These are phyloP conservation scores for Pimephales promelas DNA, from an alignment of 2,113 vertebrate species.

Conservation along the genomic window DNA sequence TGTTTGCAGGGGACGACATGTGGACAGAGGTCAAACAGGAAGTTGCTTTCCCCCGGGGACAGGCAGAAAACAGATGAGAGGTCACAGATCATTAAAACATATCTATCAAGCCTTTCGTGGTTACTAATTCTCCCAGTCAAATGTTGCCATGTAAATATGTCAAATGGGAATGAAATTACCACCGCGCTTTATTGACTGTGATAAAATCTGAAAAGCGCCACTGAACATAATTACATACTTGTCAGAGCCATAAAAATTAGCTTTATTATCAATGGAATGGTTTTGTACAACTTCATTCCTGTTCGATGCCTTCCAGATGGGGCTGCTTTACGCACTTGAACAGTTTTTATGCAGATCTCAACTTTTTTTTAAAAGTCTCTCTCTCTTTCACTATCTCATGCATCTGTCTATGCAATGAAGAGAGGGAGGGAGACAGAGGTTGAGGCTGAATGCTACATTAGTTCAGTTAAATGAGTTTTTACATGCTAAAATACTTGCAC, in stretches of 20 bases:
- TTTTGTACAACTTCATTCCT: constrained; percentile 99
- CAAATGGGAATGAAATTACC: constrained; percentile 99
- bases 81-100: constrained; percentile 99
- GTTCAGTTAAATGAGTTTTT: constrained; percentile 57
- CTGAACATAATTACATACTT: constrained; percentile 99
- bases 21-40: constrained; percentile 95
- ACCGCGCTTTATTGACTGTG: constrained; percentile 99
- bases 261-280: constrained; percentile 99
- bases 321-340: constrained; percentile 97
- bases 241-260: constrained; percentile 99
- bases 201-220: constrained; percentile 99
- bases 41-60: constrained; percentile 93
- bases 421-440: constrained; percentile 53
- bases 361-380: constrained; percentile 28
- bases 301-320: constrained; percentile 99
- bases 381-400: constrained; percentile 63
- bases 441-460: constrained; percentile 70
- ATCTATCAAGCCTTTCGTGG: constrained; percentile 99
- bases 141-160: constrained; percentile 99
- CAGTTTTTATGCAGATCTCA: constrained; percentile 92
- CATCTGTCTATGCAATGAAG: constrained; percentile 76
- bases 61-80: constrained; percentile 97
- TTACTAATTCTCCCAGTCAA: constrained; percentile 99
- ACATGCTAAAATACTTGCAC: constrained; percentile 45
- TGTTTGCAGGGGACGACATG: constrained; percentile 53